Evolutionary conservation across 2,888 invertebrate species (phyloP), one percentile per base, ranked within the genome.

Genomic region (Ophion slaviceki): DNA sequence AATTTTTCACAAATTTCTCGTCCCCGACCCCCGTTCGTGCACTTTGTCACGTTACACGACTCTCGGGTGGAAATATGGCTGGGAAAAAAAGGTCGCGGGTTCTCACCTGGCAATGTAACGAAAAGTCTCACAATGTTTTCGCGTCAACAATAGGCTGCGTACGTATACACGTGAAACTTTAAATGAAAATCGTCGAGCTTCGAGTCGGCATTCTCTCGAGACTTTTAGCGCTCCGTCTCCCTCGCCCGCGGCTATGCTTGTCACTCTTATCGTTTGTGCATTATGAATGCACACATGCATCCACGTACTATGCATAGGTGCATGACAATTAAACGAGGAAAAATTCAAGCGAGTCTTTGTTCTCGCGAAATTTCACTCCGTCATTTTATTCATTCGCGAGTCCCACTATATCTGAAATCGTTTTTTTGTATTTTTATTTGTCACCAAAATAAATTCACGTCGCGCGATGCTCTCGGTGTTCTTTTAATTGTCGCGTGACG

Each of bases 121-220:
- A 10, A 61, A 59, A 61, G 64, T 14, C 57, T 67, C 64, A 5
- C 20, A 20, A 32, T 53, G 17, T 77, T 64, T 61, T 24, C 17
- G 10, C 5, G 20, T 17, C 8, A 17, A 78, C 68, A 68, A 78
- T 57, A 40, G 14, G 24, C 17, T 57, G 24, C 14, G 57, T 36
- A 57, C 2, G 67, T n/a, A 20, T 53, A 53, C 14, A 20, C 4
- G 64, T 47, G 57, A 66, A 70, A 61, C 78, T 85, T 74, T 85
- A 80, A 71, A 85, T 76, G 75, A 82, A 82, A 82, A 79, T 61
- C 66, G 75, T 79, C 61, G 85, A 72, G 79, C 64, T 57, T 76
- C 82, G 75, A 36, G 78, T 72, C 78, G 36, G 75, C 74, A 75
- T 82, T 85, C 78, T 85, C 85, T 75, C 75, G 82, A 78, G 82